Conservation (phyloP, 2,113 vertebrate genomes). For the Oenanthe melanoleuca region DNA sequence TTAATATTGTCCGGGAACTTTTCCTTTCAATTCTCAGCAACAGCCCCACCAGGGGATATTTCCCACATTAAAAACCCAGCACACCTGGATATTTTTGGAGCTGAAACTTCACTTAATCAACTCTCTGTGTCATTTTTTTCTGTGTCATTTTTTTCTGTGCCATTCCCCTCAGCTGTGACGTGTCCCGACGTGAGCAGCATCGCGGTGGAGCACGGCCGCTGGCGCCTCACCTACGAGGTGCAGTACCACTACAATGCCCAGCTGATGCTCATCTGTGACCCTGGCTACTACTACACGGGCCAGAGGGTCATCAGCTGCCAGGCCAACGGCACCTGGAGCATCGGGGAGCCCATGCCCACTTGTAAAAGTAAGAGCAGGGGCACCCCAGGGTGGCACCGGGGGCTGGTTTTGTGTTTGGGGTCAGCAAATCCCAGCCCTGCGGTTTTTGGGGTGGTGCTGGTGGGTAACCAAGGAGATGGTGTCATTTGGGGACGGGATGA, state of each 20-base stretch:
- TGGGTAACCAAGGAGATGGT: not conserved
- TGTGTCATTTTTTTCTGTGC: rapidly evolving
- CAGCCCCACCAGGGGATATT: too few relatives aligned
- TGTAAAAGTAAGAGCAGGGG: constrained; percentile 85
- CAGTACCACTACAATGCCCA: constrained; percentile 93
- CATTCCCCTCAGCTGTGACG: constrained; percentile 78
- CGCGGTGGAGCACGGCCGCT: constrained; percentile 90
- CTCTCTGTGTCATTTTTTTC: rapidly evolving
- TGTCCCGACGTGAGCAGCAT: constrained; percentile 90
- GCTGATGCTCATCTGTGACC: constrained; percentile 95
- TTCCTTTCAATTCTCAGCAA: too few relatives aligned
- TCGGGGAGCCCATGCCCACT: constrained; percentile 85
- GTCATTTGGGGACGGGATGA: not conserved
- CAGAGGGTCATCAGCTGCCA: constrained; percentile 91
- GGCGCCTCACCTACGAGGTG: constrained; percentile 92
- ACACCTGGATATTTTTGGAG: too few relatives aligned
- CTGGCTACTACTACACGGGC: constrained; percentile 94
- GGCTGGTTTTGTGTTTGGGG: not conserved
- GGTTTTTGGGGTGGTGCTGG: not conserved
- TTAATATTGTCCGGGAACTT: too few relatives aligned
- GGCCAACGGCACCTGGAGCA: constrained; percentile 91
- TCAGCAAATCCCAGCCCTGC: rapidly evolving
- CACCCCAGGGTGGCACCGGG: rapidly evolving
- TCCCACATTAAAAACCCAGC: too few relatives aligned
- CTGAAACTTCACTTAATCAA: too few relatives aligned